Conservation (phyloP, 2,888 invertebrate species). For the Octonoba sinensis region DNA sequence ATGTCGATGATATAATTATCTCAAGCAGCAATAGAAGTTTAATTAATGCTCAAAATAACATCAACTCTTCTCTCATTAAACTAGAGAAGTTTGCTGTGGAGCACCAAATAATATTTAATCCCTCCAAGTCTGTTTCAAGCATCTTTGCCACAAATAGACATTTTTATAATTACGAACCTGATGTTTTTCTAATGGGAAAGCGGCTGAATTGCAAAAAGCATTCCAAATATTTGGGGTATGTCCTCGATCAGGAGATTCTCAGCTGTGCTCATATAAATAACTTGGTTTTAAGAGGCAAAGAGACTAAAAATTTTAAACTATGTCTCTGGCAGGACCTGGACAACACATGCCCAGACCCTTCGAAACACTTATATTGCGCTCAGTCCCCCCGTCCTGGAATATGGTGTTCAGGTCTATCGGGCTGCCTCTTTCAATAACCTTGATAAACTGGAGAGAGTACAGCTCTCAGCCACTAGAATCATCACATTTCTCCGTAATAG, state of each 20-base stretch:
- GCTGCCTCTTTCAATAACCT: no score
- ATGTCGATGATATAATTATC: constrained; percentile 12
- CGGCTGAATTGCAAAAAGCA: constrained; percentile 2
- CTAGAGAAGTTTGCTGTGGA: constrained; percentile 11
- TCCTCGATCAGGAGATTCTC: no score
- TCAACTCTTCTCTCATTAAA: neutral
- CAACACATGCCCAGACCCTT: neutral
- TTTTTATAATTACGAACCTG: neutral
- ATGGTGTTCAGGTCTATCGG: no score
- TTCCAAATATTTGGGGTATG: constrained; percentile 3
- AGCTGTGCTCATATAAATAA: no score
- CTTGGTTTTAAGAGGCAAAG: no score
- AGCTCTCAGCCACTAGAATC: no score
- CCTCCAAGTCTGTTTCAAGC: constrained; percentile 17
- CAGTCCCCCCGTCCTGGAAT: neutral
- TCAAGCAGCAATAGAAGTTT: constrained; percentile 3
- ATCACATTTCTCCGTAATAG: neutral
- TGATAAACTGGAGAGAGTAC: no score
- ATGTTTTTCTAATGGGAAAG: neutral
- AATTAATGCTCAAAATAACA: neutral
- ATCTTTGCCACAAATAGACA: neutral
- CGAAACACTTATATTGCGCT: neutral
- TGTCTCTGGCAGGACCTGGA: neutral
- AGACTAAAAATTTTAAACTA: neutral
- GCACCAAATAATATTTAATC: constrained; percentile 21